Percentiles rank a stretch among this genome's conserved stretches.
Evolutionary conservation across 92 coral and sea anemone species (phyloP).

Genomic region (Muricea muricata): DNA sequence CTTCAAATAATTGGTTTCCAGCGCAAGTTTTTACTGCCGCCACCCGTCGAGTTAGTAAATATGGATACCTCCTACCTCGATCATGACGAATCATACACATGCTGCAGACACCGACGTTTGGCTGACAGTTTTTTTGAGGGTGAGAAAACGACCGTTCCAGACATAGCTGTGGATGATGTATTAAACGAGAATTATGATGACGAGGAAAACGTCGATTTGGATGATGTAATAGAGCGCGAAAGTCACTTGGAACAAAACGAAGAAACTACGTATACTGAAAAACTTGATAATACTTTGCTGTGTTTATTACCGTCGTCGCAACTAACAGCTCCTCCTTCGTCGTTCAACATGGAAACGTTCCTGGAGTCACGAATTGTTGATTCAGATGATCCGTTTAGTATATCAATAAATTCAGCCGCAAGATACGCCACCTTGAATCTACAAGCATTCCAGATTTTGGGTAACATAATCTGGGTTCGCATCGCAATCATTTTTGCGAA

Average conservation of each 20-base stretch:
- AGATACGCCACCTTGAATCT: not conserved
- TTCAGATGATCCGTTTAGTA: not conserved
- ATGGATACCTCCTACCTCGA: not conserved
- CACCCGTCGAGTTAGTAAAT: not conserved
- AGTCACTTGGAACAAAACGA: not conserved
- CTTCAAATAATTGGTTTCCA: not conserved
- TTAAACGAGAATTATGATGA: too few relatives aligned
- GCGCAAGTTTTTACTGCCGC: not conserved
- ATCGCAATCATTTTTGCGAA: not conserved
- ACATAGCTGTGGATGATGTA: not conserved
- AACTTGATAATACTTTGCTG: not conserved
- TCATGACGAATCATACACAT: not conserved
- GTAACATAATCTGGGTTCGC: not conserved
- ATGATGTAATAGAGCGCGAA: not conserved
- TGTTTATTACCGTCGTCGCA: not conserved
- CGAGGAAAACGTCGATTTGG: constrained; percentile 3
- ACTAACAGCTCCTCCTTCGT: not conserved
- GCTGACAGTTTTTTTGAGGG: not conserved
- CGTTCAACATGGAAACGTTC: not conserved
- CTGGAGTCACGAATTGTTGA: not conserved
- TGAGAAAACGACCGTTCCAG: not conserved
- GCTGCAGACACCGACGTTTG: not conserved
- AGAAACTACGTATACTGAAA: not conserved
- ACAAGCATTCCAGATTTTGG: not conserved
- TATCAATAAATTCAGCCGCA: not conserved